Conservation (phyloP, 2,113 vertebrate genomes). For the Heteronetta atricapilla region DNA sequence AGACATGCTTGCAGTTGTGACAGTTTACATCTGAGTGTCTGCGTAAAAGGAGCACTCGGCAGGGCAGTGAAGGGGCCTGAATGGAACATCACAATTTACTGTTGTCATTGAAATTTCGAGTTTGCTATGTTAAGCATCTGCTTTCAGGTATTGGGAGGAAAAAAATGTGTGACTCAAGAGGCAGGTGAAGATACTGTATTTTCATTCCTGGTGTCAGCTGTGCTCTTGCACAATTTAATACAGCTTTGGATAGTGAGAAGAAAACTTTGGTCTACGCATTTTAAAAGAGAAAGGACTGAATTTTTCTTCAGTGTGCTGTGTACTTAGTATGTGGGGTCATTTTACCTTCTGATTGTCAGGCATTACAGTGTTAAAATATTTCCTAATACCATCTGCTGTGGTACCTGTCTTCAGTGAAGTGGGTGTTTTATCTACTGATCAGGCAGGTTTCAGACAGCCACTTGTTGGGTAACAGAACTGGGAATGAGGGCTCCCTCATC, state of each 20-base stretch:
- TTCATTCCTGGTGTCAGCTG: background rate
- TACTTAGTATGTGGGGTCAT: background rate
- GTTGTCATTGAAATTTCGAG: background rate
- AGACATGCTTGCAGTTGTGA: background rate
- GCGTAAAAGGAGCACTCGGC: background rate
- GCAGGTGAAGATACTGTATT: background rate
- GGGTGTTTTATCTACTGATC: background rate
- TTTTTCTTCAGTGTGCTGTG: background rate
- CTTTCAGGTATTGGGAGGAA: background rate
- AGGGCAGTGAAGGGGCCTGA: fast-evolving
- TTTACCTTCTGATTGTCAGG: background rate
- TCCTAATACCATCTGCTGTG: background rate
- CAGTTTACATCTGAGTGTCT: background rate
- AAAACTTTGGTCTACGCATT: background rate
- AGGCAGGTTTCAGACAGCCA: background rate
- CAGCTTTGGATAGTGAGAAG: background rate
- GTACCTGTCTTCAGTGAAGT: background rate
- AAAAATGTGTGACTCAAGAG: background rate
- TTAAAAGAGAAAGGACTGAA: background rate
- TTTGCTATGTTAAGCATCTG: background rate
- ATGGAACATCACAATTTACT: background rate
- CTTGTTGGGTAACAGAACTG: fast-evolving
- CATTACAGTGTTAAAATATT: background rate
- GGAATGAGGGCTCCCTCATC: background rate
- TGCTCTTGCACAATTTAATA: background rate